Evolutionary conservation across 2,113 vertebrate species (phyloP), one percentile per base, ranked within the genome.

Genomic region (Ailuropoda melanoleuca): DNA sequence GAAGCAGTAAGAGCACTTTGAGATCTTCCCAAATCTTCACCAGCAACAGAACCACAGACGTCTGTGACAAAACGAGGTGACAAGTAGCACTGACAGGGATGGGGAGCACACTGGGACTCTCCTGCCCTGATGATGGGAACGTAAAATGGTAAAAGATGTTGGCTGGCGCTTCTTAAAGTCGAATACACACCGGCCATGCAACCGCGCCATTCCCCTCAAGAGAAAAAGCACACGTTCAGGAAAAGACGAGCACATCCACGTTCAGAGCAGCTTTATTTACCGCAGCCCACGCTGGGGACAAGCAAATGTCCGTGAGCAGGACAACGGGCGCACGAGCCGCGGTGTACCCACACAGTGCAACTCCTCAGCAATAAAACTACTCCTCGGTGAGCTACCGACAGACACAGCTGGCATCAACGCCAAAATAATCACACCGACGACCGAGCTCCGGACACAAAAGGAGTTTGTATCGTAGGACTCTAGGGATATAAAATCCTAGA

Each of bases 211-310:
- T 50, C 46, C 75, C 34, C 48, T 53, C 1, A 15, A 46, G 37
- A 82, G 48, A 34, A 34, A 43, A 12, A n/a, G 37, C 72, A 39
- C 66, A 62, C 0, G 39, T 17, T 29, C 24, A 1, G 39, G 8
- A 34, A 48, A 29, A 62, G 43, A 62, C 14, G 0, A 3, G 37
- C 6, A 29, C 1, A 12, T 2, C 9, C 26, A 8, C 3, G 31
- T 11, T 48, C 50, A 14, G 6, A 4, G 58, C 50, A 29, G 15
- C 74, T 70, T 37, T 46, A 18, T 26, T 18, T 12, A 39, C 43
- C 21, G 11, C 1, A 50, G 78, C 50, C 21, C n/a, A 66, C 19
- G 3, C 0, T 1, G n/a, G n/a, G 58, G 39, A 37, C 24, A 62
- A 29, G 31, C 64, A 7, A 6, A 18, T 23, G 8, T 1, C 14